These are phyloP conservation scores for Lates calcarifer DNA, from an alignment of 2,113 vertebrate genomes.

Conservation along the genomic window DNA sequence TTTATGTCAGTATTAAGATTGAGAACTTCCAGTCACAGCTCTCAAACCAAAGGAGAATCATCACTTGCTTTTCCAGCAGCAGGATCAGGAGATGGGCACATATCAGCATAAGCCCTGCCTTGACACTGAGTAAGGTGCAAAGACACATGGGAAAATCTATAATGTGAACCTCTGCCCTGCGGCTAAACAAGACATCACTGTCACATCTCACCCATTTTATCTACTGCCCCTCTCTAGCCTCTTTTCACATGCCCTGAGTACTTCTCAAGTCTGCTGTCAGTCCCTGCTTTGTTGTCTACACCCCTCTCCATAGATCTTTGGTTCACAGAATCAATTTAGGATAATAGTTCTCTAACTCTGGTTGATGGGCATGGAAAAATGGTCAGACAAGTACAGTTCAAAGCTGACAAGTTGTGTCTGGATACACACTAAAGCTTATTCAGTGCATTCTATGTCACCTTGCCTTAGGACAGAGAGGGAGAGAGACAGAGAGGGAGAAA, in stretches of 20 bases:
- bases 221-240: constrained; percentile 28
- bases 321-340: constrained; percentile 57
- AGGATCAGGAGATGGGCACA: not conserved
- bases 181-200: constrained; percentile 56
- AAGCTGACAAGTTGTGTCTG: constrained; percentile 58
- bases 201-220: constrained; percentile 49
- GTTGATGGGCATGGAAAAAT: constrained; percentile 59
- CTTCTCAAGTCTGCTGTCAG: constrained; percentile 46
- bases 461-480: constrained; percentile 53
- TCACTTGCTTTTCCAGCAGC: not conserved
- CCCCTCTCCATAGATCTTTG: constrained; percentile 42
- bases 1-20: not conserved
- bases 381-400: constrained; percentile 60
- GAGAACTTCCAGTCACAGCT: constrained; percentile 28
- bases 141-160: constrained; percentile 36
- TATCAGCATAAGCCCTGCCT: constrained; percentile 15
- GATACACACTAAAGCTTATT: constrained; percentile 62
- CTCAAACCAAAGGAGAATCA: constrained; percentile 17
- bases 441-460: constrained; percentile 54
- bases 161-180: constrained; percentile 46
- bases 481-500: constrained; percentile 23
- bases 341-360: constrained; percentile 39
- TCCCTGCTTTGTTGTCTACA: constrained; percentile 35
- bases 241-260: constrained; percentile 49
- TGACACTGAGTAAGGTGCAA: constrained; percentile 33